Percentiles rank a stretch among this genome's conserved stretches.
phyloP scores from a whole-genome alignment of 2,888 invertebrate species.

The Tribolium freemani region DNA sequence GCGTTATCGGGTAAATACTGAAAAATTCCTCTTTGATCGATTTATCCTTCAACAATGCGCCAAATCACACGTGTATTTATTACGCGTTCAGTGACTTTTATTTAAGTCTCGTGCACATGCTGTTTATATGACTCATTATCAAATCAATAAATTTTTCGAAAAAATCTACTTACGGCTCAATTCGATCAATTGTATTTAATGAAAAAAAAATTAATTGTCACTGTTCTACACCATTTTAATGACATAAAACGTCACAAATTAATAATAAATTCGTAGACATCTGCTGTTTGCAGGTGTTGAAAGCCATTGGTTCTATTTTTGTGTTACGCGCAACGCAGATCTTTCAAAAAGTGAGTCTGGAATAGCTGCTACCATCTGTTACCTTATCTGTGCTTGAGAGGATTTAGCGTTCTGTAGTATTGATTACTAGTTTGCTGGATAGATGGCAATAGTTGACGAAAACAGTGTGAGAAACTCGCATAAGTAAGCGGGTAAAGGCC shows the following conservation, averaged over 20 bases:
- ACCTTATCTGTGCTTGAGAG: not conserved
- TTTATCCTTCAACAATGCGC: not conserved
- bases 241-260: not conserved
- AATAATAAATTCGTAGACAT: not conserved
- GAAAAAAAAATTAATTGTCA: not conserved
- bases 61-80: not conserved
- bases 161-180: not conserved
- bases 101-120: not conserved
- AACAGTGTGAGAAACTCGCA: too few species aligned
- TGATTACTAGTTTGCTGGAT: not conserved
- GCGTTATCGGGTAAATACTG: not conserved
- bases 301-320: not conserved
- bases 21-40: not conserved
- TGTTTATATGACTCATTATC: not conserved
- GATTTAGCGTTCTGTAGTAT: not conserved
- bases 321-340: not conserved
- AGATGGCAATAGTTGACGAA: too few species aligned
- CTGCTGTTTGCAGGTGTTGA: not conserved
- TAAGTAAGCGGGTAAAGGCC: too few species aligned
- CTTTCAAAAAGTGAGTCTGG: not conserved
- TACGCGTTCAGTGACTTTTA: not conserved
- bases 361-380: not conserved
- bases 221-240: not conserved
- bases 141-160: not conserved
- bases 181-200: not conserved